These are phyloP conservation scores for Melanotaenia trifasciata DNA, from an alignment of 2,797 vertebrate species.

Conservation along the genomic window DNA sequence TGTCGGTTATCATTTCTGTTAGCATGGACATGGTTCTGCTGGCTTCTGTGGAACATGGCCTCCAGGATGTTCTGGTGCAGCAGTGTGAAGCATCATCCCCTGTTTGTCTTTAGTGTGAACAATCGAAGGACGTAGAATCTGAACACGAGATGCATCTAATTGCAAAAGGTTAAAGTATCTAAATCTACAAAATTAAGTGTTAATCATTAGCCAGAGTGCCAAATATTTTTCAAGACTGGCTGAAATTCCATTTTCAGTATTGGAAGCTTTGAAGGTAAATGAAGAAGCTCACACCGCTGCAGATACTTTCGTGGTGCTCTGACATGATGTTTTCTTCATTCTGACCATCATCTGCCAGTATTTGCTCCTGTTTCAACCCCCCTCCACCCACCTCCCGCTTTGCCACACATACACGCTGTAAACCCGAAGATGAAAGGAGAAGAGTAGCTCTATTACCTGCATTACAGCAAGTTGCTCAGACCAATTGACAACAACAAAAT, in stretches of 20 bases:
- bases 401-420: constrained; percentile 68
- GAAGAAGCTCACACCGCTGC: constrained; percentile 39
- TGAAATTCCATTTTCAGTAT: constrained; percentile 1
- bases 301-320: constrained; percentile 31
- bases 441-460: constrained; percentile 95
- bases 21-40: no score
- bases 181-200: neutral
- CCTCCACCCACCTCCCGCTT: constrained; percentile 70
- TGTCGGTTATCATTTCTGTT: no score
- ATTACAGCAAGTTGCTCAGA: constrained; percentile 92
- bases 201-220: constrained; percentile 1
- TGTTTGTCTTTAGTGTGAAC: no score
- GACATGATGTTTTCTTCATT: constrained; percentile 57
- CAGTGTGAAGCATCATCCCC: neutral
- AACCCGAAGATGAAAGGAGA: constrained; percentile 94
- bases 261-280: constrained; percentile 35
- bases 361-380: constrained; percentile 82
- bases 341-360: constrained; percentile 56
- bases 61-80: neutral
- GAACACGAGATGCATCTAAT: neutral
- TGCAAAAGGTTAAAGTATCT: neutral
- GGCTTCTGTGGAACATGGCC: no score
- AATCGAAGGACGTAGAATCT: no score
- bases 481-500: constrained; percentile 92
- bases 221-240: neutral